Base-by-base conservation (phyloP, 2,888 invertebrate species). In the Stenchaetothrips biformis region DNA sequence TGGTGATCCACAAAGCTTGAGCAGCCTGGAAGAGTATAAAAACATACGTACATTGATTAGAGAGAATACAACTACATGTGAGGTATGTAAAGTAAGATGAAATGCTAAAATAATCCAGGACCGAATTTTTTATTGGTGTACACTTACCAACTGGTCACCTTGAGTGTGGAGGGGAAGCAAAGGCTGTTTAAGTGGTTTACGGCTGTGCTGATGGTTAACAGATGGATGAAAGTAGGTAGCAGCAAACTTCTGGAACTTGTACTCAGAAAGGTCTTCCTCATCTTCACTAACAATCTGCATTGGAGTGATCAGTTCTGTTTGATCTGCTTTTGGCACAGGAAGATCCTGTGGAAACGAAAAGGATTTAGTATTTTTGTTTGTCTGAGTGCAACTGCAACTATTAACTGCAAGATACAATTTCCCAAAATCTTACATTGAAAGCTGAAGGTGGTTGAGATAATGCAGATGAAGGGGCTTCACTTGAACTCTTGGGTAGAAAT, bases 201-300 rank as follows among this genome's bases (percentile, higher is more conserved):
- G 91, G 4, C 97, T 96, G 88, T 98, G 98, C 85, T 96, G 95
- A 87, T 97, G 97, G 48, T 94, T 95, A 80, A 96, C 94, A 86
- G 97, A 97, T 83, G 97, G 96, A 89, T 98, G 98, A 89, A 99
- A 99, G 87, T 99, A 99, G 0, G 99, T 99, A 0, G 98, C 97
- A 0, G 99, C 98, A 87, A 98, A 99, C 88, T 99, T 99, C 87
- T 97, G 96, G 88, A 99, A 99, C 87, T 98, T 98, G 87, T 95
- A 99, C 86, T 98, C 98, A 0, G 95, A 94, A 48, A 99, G 89
- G 86, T 99, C 98, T 85, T 96, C 95, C 84, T 96, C 95, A 84
- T 96, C 95, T 85, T 96, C 96, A 0, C 95, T 94, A 2, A 93
- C 91, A 0, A 92, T 91, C 85, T 95, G 95, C 89, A 96, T 91